Conservation (phyloP, 2,888 invertebrate species). For the Sinopyrophorus schimmeli region DNA sequence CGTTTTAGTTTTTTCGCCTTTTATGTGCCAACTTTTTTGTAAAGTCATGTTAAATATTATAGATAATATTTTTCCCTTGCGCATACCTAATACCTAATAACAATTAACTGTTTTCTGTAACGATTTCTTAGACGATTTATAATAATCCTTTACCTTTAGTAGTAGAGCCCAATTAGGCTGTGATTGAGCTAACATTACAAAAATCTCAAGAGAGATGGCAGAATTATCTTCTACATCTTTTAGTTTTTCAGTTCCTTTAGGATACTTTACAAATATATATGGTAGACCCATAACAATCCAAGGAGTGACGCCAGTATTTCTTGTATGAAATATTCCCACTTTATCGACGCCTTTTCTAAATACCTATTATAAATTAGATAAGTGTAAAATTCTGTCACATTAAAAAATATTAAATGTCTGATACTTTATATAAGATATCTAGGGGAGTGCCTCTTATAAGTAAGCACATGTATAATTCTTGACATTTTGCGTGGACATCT, state of each 20-base stretch:
- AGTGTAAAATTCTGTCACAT: no score
- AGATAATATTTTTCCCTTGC: conserved; percentile 66
- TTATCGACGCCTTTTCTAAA: conserved; percentile 62
- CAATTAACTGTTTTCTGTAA: background rate
- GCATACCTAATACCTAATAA: conserved; percentile 70
- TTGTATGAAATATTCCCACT: conserved; percentile 60
- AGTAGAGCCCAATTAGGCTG: conserved; percentile 78
- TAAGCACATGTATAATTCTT: conserved; percentile 74
- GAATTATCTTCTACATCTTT: conserved; percentile 62
- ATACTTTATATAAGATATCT: conserved; percentile 77
- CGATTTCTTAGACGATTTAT: background rate
- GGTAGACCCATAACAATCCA: conserved; percentile 75
- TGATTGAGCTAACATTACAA: conserved; percentile 73
- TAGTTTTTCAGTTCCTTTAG: conserved; percentile 53
- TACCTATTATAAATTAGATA: conserved; percentile 52
- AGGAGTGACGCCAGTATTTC: conserved; percentile 62
- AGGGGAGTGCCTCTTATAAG: conserved; percentile 75
- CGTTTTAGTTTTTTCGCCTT: no score
- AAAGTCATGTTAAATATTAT: conserved; percentile 61
- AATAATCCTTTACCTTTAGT: conserved; percentile 62
- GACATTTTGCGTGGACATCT: conserved; percentile 82
- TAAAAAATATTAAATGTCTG: no score
- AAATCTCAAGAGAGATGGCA: conserved; percentile 70
- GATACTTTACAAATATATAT: conserved; percentile 60
- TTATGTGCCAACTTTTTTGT: conserved; percentile 58